Percentiles rank a stretch among this genome's conserved stretches.
Conservation (phyloP, 2,888 invertebrate genomes). For the Galerucella pusilla region DNA sequence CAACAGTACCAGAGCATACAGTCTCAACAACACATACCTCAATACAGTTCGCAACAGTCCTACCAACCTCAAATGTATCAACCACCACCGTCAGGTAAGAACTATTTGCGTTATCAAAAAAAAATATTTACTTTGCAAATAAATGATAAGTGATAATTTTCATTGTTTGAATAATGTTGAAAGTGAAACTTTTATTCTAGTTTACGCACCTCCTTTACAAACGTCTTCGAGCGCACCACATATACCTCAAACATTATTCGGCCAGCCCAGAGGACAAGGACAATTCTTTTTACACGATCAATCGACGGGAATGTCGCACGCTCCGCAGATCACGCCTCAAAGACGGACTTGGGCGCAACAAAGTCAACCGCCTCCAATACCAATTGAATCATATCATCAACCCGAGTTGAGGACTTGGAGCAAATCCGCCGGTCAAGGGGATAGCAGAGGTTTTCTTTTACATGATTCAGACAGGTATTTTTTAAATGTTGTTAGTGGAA, state of each 20-base stretch:
- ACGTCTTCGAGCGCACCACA: slow-evolving; percentile 65
- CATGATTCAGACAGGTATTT: slow-evolving; percentile 66
- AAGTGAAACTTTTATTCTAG: slow-evolving; percentile 42
- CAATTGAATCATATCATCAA: slow-evolving; percentile 52
- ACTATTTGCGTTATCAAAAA: slow-evolving; percentile 46
- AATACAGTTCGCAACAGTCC: slow-evolving; percentile 60
- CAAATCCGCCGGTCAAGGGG: slow-evolving; percentile 56
- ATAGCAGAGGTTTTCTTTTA: slow-evolving; percentile 72
- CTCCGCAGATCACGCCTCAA: slow-evolving; percentile 56
- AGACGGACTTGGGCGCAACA: slow-evolving; percentile 74
- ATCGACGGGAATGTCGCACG: slow-evolving; percentile 59
- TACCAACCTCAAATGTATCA: slow-evolving; percentile 68
- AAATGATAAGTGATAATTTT: too few species aligned
- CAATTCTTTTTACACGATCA: slow-evolving; percentile 84
- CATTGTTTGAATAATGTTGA: background rate
- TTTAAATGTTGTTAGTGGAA: background rate
- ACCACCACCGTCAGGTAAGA: slow-evolving; percentile 67
- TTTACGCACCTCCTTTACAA: slow-evolving; percentile 56
- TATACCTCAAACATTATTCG: slow-evolving; percentile 68
- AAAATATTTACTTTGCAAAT: slow-evolving; percentile 11
- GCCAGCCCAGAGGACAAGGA: slow-evolving; percentile 62
- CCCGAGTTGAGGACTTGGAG: slow-evolving; percentile 62
- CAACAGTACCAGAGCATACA: slow-evolving; percentile 56
- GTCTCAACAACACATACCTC: slow-evolving; percentile 47
- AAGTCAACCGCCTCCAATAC: slow-evolving; percentile 50